Evolutionary conservation across 2,113 vertebrate species (phyloP).

Genomic region (Takifugu flavidus): DNA sequence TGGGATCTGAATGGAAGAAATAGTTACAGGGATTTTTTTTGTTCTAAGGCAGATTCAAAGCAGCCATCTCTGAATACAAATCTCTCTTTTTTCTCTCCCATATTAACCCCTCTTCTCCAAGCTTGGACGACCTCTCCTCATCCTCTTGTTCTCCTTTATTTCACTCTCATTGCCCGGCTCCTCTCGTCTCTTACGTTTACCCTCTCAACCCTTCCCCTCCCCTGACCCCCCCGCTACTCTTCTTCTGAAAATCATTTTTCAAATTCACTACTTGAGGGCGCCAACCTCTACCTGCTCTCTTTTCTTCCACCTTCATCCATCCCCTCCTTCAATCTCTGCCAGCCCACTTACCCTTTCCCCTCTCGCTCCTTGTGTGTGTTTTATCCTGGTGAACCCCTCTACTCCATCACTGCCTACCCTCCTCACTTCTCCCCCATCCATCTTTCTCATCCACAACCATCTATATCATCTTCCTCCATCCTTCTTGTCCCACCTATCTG

Average conservation of each 20-base stretch:
- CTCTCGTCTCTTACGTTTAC: no score
- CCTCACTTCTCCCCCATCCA: conserved; percentile 52
- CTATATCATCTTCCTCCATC: conserved; percentile 24
- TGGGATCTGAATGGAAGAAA: no score
- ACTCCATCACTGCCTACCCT: conserved; percentile 63
- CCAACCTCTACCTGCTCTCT: conserved; percentile 37
- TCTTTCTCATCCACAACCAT: conserved; percentile 25
- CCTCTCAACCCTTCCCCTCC: conserved; percentile 17
- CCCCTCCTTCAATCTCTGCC: conserved; percentile 53
- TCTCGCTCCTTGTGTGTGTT: conserved; percentile 40
- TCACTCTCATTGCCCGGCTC: no score
- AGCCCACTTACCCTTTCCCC: conserved; percentile 64
- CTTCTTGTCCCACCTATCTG: conserved; percentile 2
- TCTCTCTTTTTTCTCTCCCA: no score
- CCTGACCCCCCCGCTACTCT: conserved; percentile 26
- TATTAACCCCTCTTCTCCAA: no score
- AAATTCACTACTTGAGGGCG: conserved; percentile 28
- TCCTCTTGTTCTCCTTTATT: no score
- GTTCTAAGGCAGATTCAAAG: no score
- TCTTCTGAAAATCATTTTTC: conserved; percentile 35
- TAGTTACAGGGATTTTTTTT: no score
- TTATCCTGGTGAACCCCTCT: conserved; percentile 43
- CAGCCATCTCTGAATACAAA: no score
- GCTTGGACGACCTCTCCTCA: no score
- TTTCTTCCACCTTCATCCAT: conserved; percentile 38